Evolutionary conservation across 2,888 invertebrate genomes (phyloP).

Genomic region (Eupithecia subumbrata): DNA sequence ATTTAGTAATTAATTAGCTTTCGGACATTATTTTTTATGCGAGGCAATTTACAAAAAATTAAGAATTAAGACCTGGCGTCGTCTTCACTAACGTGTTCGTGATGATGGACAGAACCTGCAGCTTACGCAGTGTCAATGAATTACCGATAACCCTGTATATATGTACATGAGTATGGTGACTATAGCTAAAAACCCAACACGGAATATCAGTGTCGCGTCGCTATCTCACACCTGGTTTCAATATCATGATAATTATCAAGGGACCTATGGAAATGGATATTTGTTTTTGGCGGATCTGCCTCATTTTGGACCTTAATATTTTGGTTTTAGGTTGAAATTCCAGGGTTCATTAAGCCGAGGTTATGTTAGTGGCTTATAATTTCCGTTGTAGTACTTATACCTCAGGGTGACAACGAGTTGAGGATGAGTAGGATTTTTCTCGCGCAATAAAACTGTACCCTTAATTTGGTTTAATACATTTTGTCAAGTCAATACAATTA

Average conservation of each 20-base stretch:
- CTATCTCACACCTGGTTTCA: slow-evolving; percentile 23
- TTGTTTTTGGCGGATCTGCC: slow-evolving; percentile 9
- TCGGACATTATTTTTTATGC: no score
- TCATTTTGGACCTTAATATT: slow-evolving; percentile 6
- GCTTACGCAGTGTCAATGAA: no score
- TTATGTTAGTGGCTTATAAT: slow-evolving; percentile 38
- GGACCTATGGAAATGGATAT: slow-evolving; percentile 22
- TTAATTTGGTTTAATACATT: background rate
- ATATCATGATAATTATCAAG: slow-evolving; percentile 30
- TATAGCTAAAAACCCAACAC: background rate
- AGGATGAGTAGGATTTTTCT: background rate
- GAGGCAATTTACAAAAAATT: no score
- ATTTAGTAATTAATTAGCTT: no score
- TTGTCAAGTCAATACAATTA: background rate
- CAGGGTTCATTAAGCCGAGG: slow-evolving; percentile 11
- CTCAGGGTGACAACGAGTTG: slow-evolving; percentile 10
- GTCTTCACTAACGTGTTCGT: no score
- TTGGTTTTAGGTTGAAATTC: slow-evolving; percentile 16
- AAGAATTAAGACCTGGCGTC: no score
- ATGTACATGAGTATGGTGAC: no score
- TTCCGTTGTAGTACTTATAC: slow-evolving; percentile 30
- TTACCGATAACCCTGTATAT: no score
- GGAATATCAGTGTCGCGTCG: slow-evolving; percentile 9
- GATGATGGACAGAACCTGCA: no score
- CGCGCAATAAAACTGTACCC: background rate